Conservation (phyloP, 2,888 invertebrate species). For the Oeneis ivallda region DNA sequence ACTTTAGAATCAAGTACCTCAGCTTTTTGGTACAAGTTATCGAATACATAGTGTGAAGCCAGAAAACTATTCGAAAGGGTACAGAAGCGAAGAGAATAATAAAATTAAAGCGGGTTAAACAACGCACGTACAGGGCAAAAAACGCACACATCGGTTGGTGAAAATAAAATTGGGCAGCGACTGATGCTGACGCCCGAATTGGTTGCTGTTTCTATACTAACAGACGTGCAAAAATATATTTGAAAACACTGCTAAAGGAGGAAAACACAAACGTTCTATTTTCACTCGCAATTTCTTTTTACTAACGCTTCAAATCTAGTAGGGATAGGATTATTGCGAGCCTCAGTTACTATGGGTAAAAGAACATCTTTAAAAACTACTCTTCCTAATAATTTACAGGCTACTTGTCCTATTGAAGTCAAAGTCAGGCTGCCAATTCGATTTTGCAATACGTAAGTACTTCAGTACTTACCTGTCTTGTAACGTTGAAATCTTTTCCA, state of each 20-base stretch:
- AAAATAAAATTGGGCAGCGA: conserved; percentile 11
- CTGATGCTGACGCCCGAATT: conserved; percentile 1
- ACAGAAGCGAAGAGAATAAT: neutral
- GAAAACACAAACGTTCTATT: neutral
- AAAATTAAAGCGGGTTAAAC: neutral
- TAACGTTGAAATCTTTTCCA: neutral
- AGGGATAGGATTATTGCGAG: too few species aligned
- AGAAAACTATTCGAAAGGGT: neutral
- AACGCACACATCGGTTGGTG: neutral
- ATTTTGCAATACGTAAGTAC: neutral
- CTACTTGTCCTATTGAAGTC: too few species aligned
- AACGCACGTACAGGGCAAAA: neutral
- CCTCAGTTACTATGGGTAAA: too few species aligned
- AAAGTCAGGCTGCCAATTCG: too few species aligned
- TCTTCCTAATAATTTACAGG: too few species aligned
- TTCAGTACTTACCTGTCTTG: neutral
- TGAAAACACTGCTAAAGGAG: neutral
- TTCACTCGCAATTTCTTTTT: too few species aligned
- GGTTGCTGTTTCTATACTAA: neutral
- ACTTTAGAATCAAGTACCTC: neutral
- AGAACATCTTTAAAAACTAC: too few species aligned
- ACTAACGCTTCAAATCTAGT: too few species aligned
- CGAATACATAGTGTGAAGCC: neutral
- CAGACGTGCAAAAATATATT: conserved; percentile 3
- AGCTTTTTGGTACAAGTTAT: neutral